These are phyloP conservation scores for Calliopum simillimum DNA, from an alignment of 2,888 invertebrate genomes.

Conservation along the genomic window DNA sequence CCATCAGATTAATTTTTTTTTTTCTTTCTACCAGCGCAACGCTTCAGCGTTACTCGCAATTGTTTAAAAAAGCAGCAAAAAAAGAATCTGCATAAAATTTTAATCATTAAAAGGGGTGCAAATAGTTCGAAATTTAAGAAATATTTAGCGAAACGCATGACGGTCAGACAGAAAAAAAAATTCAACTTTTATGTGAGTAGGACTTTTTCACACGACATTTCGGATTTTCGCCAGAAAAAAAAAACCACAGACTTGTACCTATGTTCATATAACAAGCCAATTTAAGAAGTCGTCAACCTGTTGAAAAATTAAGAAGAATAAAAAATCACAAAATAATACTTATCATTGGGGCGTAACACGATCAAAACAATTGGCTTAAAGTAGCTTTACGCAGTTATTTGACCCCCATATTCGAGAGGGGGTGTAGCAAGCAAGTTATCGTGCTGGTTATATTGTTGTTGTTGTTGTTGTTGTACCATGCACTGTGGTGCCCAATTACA, in stretches of 20 bases:
- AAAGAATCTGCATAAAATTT: slow-evolving; percentile 39
- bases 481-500: slow-evolving; percentile 66
- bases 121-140: not conserved
- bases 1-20: slow-evolving; percentile 23
- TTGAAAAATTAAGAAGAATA: slow-evolving; percentile 42
- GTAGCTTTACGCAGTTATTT: not conserved
- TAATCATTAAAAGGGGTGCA: not conserved
- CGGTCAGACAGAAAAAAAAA: slow-evolving; percentile 22
- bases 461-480: not conserved
- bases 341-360: slow-evolving; percentile 34
- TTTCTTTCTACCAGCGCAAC: not conserved
- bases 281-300: slow-evolving; percentile 60
- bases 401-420: slow-evolving; percentile 17
- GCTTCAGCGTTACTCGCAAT: slow-evolving; percentile 16
- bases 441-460: not conserved
- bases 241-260: slow-evolving; percentile 42
- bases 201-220: slow-evolving; percentile 65
- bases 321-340: slow-evolving; percentile 5
- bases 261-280: slow-evolving; percentile 50
- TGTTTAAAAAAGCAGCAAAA: slow-evolving; percentile 10
- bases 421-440: not conserved
- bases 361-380: slow-evolving; percentile 33
- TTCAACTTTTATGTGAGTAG: slow-evolving; percentile 41
- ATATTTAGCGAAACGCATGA: slow-evolving; percentile 31
- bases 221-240: slow-evolving; percentile 54